Percentiles rank a stretch among this genome's conserved stretches.
phyloP scores from a whole-genome alignment of 2,113 vertebrate species.

The Tyrannus savana region DNA sequence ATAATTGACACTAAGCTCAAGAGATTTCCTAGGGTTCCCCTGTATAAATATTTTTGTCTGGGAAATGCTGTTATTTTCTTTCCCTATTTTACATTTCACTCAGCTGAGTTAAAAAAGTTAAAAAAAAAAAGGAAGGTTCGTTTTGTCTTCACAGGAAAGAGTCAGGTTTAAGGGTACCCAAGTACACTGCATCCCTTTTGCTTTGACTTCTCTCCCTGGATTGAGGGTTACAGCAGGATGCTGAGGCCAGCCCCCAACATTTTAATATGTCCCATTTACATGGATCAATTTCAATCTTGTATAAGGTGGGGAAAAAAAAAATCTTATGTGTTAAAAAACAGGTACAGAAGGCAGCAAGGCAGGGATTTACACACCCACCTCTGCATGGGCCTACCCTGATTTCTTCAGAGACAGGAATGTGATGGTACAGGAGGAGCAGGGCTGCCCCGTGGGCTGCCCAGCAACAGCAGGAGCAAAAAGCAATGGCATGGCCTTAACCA shows the following conservation, averaged over 20 bases:
- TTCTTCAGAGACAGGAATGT: background rate
- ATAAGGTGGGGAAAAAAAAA: background rate
- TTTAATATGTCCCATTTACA: background rate
- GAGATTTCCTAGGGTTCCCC: background rate
- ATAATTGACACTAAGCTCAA: background rate
- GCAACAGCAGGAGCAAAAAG: background rate
- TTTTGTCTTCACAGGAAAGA: background rate
- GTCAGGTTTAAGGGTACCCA: background rate
- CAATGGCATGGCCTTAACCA: background rate
- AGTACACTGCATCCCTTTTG: background rate
- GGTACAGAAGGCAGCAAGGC: background rate
- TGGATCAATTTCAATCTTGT: background rate
- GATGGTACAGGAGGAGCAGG: background rate
- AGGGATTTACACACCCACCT: background rate
- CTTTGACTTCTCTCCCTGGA: background rate
- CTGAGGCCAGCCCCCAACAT: background rate
- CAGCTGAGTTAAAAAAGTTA: background rate
- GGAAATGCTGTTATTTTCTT: background rate
- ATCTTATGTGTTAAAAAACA: background rate
- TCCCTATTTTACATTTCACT: background rate
- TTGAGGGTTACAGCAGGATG: background rate
- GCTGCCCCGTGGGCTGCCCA: background rate
- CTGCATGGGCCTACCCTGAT: background rate
- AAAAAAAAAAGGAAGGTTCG: background rate
- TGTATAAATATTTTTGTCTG: background rate